These are phyloP conservation scores for Drosophila sucinea DNA, from an alignment of 1,140 invertebrate species.

Conservation along the genomic window DNA sequence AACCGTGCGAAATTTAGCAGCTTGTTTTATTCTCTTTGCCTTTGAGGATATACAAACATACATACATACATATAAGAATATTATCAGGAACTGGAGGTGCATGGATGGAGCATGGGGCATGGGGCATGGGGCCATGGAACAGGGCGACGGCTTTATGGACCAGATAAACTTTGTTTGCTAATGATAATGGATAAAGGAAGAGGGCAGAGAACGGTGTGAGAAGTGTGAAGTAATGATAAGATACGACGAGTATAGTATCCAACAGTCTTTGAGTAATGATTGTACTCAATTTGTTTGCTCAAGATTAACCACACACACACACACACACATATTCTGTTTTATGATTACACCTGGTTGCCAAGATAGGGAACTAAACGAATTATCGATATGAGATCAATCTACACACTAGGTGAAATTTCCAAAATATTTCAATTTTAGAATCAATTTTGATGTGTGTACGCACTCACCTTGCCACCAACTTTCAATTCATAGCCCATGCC, in stretches of 20 bases:
- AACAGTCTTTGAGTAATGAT: conserved; percentile 3
- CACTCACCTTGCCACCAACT: conserved; percentile 90
- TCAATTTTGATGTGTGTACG: too few species aligned
- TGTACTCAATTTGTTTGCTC: conserved; percentile 6
- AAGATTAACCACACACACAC: neutral
- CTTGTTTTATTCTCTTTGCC: conserved; percentile 53
- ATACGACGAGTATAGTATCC: conserved; percentile 2
- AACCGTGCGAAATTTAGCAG: conserved; percentile 78
- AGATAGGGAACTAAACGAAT: too few species aligned
- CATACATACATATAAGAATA: neutral
- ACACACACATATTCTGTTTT: neutral
- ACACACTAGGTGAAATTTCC: too few species aligned
- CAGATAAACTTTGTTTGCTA: conserved; percentile 21
- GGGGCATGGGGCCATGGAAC: neutral
- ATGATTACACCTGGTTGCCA: too few species aligned
- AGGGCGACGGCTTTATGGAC: neutral
- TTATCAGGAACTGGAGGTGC: too few species aligned
- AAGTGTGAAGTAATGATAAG: conserved; percentile 19
- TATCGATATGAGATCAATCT: too few species aligned
- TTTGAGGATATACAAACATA: conserved; percentile 9
- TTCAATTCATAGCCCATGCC: conserved; percentile 91
- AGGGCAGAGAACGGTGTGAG: conserved; percentile 2
- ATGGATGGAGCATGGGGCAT: neutral
- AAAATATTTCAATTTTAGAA: too few species aligned
- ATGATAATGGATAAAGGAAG: conserved; percentile 1